These are phyloP conservation scores for Grus americana DNA, from an alignment of 2,113 vertebrate genomes.

Conservation along the genomic window DNA sequence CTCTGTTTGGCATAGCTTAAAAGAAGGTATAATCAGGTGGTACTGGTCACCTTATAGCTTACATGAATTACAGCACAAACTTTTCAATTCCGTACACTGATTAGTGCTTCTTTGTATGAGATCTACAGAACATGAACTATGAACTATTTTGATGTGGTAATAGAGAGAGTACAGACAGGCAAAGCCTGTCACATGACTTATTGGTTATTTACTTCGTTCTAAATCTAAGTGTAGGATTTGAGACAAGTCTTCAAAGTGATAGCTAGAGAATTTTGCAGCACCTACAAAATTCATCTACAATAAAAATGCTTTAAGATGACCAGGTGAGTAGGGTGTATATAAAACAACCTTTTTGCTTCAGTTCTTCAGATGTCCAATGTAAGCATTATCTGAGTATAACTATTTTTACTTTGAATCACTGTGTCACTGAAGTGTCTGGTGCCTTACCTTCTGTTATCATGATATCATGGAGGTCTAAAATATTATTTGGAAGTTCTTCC, in stretches of 20 bases:
- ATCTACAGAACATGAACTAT: background rate
- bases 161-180: background rate
- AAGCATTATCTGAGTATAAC: background rate
- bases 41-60: background rate
- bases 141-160: background rate
- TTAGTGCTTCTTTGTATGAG: background rate
- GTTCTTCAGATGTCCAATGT: background rate
- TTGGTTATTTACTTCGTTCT: background rate
- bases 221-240: background rate
- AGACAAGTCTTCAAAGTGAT: background rate
- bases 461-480: slow-evolving; percentile 77
- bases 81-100: background rate
- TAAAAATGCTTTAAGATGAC: background rate
- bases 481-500: slow-evolving; percentile 69
- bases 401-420: background rate
- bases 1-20: background rate
- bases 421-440: background rate
- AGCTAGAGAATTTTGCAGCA: background rate
- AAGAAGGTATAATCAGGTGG: background rate
- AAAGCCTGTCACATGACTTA: background rate
- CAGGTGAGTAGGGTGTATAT: background rate
- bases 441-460: slow-evolving; percentile 81
- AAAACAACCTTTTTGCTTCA: background rate
- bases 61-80: background rate
- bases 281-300: background rate